phyloP scores from a whole-genome alignment of 2,888 invertebrate genomes.

The Dolomedes plantarius region DNA sequence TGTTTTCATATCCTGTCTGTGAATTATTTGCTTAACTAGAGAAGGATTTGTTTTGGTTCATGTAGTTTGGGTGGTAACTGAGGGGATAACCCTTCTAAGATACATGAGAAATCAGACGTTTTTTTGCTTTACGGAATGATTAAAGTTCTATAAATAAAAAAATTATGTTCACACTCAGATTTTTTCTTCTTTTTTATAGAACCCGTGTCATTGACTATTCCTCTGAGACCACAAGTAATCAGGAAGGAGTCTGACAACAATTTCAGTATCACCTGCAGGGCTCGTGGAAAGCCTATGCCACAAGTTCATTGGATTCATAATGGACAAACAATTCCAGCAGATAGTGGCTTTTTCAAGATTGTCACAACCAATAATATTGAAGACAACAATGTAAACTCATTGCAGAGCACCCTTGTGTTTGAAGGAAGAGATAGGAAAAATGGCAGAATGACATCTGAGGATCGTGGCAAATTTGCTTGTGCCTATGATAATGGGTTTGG shows the following conservation, averaged over 20 bases:
- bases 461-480: slow-evolving; percentile 91
- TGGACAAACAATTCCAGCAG: slow-evolving; percentile 72
- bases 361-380: slow-evolving; percentile 85
- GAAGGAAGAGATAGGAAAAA: slow-evolving; percentile 83
- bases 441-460: slow-evolving; percentile 80
- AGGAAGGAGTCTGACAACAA: slow-evolving; percentile 85
- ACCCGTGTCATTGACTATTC: slow-evolving; percentile 88
- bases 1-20: too few relatives aligned
- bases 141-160: too few relatives aligned
- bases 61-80: too few relatives aligned
- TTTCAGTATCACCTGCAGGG: slow-evolving; percentile 88
- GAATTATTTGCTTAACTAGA: too few relatives aligned
- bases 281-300: slow-evolving; percentile 91
- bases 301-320: slow-evolving; percentile 89
- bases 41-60: too few relatives aligned
- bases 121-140: too few relatives aligned
- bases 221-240: slow-evolving; percentile 80
- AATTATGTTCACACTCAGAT: too few relatives aligned
- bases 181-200: slow-evolving; percentile 79
- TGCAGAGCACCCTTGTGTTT: slow-evolving; percentile 89
- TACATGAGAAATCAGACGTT: too few relatives aligned
- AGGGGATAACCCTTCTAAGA: too few relatives aligned
- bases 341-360: slow-evolving; percentile 84
- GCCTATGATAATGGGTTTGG: slow-evolving; percentile 93
- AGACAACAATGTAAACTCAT: slow-evolving; percentile 86